These are phyloP conservation scores for Pammene aurita DNA, from an alignment of 2,888 invertebrate species.

Conservation along the genomic window DNA sequence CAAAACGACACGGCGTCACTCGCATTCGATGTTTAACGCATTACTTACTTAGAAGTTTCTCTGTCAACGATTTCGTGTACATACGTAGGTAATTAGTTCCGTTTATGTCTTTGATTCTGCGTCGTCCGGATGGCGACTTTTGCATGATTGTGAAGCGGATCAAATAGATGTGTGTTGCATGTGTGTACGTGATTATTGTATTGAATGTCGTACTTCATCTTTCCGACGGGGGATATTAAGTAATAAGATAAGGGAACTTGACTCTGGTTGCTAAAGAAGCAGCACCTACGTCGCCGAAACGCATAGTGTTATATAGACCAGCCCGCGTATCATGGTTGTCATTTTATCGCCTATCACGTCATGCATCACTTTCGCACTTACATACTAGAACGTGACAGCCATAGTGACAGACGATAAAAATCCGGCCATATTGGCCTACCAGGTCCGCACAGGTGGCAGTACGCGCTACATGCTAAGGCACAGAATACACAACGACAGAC, in stretches of 20 bases:
- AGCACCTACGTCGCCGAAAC: conserved; percentile 73
- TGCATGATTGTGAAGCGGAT: conserved; percentile 79
- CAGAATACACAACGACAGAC: background rate
- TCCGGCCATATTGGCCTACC: no score
- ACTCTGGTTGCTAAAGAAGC: conserved; percentile 75
- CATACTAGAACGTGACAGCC: no score
- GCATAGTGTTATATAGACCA: conserved; percentile 76
- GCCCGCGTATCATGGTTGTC: no score
- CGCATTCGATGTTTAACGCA: conserved; percentile 72
- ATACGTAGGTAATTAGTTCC: conserved; percentile 62
- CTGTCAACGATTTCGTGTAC: conserved; percentile 66
- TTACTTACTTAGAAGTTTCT: conserved; percentile 60
- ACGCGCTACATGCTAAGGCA: conserved; percentile 57
- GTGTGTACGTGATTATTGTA: conserved; percentile 76
- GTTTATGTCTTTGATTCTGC: conserved; percentile 51
- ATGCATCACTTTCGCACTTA: no score
- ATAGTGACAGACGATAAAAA: no score
- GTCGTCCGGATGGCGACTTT: conserved; percentile 60
- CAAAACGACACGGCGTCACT: conserved; percentile 69
- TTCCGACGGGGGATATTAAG: conserved; percentile 76
- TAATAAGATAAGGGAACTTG: conserved; percentile 80
- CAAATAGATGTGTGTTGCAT: conserved; percentile 82
- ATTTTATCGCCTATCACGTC: no score
- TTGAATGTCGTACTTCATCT: conserved; percentile 82
- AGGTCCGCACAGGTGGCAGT: conserved; percentile 41